A percentile compares a stretch with the other conserved stretches of the same genome.
phyloP scores from a whole-genome alignment of 2,113 vertebrate genomes.

The Panthera tigris region DNA sequence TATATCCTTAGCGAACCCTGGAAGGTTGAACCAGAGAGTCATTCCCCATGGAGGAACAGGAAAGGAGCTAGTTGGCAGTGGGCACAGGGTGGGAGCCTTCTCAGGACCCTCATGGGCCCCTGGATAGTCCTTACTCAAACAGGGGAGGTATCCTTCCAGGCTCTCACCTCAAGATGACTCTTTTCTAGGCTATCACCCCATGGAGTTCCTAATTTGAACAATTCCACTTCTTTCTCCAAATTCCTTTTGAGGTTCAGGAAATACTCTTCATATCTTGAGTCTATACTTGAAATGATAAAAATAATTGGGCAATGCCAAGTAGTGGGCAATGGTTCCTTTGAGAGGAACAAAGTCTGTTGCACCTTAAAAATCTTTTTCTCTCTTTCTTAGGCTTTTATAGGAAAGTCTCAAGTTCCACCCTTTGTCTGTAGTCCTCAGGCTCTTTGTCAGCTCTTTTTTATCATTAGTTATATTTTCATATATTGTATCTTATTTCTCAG shows the following conservation, averaged over 20 bases:
- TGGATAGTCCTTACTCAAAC: background rate
- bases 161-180: background rate
- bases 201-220: background rate
- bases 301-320: background rate
- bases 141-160: background rate
- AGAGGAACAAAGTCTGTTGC: background rate
- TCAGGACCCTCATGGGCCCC: background rate
- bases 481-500: background rate
- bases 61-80: background rate
- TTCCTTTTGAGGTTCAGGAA: constrained; percentile 42
- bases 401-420: background rate
- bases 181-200: background rate
- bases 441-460: background rate
- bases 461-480: background rate
- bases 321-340: background rate
- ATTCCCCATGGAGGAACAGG: background rate
- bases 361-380: background rate
- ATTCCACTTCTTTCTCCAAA: background rate
- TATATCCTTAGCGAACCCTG: background rate
- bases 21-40: background rate
- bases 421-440: background rate
- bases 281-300: constrained; percentile 26
- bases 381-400: background rate
- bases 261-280: background rate
- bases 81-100: background rate